These are phyloP conservation scores for Macrochelys suwanniensis DNA, from an alignment of 2,797 vertebrate genomes.

Conservation along the genomic window DNA sequence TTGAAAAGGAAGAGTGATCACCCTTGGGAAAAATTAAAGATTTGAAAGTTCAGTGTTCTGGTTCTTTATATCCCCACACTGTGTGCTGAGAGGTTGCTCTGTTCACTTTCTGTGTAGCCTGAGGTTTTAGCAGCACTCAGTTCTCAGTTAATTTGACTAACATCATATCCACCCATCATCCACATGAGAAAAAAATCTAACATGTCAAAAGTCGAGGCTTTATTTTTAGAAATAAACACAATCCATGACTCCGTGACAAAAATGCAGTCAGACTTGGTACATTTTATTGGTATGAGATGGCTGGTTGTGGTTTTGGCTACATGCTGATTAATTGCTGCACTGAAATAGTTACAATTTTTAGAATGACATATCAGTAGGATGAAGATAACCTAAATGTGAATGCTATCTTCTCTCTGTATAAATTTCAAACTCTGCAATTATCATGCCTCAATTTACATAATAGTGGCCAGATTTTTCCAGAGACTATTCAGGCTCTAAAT, in stretches of 20 bases:
- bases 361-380: not conserved
- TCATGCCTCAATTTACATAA: not conserved
- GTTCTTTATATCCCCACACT: too few relatives aligned
- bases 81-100: too few relatives aligned
- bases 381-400: too few relatives aligned
- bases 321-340: not conserved
- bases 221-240: slow-evolving; percentile 8
- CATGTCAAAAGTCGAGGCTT: not conserved
- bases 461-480: not conserved
- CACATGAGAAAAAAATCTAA: not conserved
- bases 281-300: not conserved
- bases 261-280: not conserved
- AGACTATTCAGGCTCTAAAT: not conserved
- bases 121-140: not conserved
- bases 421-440: not conserved
- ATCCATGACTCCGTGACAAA: not conserved
- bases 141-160: not conserved
- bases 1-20: not conserved
- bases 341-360: slow-evolving; percentile 19
- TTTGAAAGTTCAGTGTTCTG: not conserved
- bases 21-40: slow-evolving; percentile 12
- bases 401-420: not conserved
- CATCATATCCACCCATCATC: not conserved
- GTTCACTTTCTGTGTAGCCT: not conserved
- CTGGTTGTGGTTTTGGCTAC: not conserved